Percentiles rank a stretch among this genome's conserved stretches.
Evolutionary conservation across 2,113 vertebrate species (phyloP).

Genomic region (Elachura formosa): DNA sequence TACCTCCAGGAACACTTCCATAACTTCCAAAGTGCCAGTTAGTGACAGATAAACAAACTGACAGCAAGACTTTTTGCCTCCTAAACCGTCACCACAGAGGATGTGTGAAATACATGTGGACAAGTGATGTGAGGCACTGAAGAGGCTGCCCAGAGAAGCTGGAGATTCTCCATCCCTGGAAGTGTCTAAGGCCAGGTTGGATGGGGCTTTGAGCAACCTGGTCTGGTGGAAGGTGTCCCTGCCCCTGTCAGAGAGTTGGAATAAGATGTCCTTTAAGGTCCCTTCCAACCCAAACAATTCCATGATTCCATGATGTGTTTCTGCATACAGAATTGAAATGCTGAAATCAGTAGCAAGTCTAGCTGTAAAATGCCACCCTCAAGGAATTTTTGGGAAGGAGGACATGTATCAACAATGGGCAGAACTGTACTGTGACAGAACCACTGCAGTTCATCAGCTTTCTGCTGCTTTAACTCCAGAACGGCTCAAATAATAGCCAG

Average conservation of each 20-base stretch:
- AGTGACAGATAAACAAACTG: not conserved
- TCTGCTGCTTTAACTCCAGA: not conserved
- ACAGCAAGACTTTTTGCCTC: not conserved
- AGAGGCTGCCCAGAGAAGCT: not conserved
- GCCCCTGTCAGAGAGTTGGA: accelerated
- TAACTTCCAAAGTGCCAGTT: not conserved
- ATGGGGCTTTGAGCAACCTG: not conserved
- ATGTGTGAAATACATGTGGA: not conserved
- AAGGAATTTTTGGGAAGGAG: not conserved
- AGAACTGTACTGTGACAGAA: not conserved
- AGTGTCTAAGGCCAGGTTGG: not conserved
- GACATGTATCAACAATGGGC: accelerated
- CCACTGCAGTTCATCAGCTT: not conserved
- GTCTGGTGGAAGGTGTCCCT: not conserved
- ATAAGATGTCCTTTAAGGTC: not conserved
- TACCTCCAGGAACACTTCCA: not conserved
- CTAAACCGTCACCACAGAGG: not conserved
- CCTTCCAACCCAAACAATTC: too few species aligned
- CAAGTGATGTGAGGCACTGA: not conserved
- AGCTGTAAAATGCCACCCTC: not conserved
- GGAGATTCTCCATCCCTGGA: not conserved
- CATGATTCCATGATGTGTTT: not conserved
- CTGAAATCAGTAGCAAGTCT: not conserved
- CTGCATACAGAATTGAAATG: not conserved
- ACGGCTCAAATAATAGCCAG: not conserved